Evolutionary conservation across 2,888 invertebrate species (phyloP).

Genomic region (Linnaemya tessellans): DNA sequence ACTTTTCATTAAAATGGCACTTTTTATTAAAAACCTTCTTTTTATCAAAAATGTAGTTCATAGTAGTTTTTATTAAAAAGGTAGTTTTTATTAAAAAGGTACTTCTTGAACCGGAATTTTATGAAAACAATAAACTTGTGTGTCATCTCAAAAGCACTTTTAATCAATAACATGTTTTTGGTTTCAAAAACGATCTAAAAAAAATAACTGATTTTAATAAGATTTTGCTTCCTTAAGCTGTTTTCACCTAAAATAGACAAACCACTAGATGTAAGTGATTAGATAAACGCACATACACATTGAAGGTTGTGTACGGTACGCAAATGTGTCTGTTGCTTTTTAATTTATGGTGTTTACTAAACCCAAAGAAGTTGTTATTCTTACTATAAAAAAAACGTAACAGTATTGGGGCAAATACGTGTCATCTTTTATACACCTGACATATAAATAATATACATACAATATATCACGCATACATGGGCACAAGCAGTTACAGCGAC

Average conservation of each 20-base stretch:
- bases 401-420: neutral
- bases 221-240: neutral
- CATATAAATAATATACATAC: conserved; percentile 3
- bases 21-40: neutral
- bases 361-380: conserved; percentile 54
- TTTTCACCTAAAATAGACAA: neutral
- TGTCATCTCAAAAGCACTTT: too few relatives aligned
- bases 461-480: neutral
- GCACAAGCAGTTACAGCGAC: neutral
- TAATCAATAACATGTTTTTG: too few relatives aligned
- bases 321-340: conserved; percentile 1
- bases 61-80: too few relatives aligned
- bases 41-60: neutral
- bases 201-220: too few relatives aligned
- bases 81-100: neutral
- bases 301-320: neutral
- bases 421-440: neutral
- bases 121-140: too few relatives aligned
- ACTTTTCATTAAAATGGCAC: neutral
- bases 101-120: too few relatives aligned
- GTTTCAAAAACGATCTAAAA: too few relatives aligned
- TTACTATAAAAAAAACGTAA: conserved; percentile 29
- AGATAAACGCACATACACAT: neutral
- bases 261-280: neutral
- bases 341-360: conserved; percentile 54